Evolutionary conservation across 2,797 vertebrate genomes (phyloP).

Genomic region (Paramormyrops hopkinsi): DNA sequence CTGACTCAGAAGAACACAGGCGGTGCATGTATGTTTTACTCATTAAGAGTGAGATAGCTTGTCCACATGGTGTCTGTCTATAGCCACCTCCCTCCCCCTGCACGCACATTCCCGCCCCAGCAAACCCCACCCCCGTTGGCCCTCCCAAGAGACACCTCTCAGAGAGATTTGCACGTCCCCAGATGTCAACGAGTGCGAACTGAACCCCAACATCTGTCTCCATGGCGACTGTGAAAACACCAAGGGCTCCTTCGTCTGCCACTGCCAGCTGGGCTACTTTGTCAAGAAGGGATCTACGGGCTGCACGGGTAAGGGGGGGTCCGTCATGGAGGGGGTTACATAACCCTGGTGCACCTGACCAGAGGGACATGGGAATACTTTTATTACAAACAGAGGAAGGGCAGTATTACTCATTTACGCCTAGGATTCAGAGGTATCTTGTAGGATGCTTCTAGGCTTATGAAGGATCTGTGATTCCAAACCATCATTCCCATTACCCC

Average conservation of each 20-base stretch:
- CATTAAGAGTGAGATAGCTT: slow-evolving; percentile 58
- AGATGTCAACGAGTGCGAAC: slow-evolving; percentile 90
- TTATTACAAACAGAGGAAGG: neutral
- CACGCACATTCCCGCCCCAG: slow-evolving; percentile 16
- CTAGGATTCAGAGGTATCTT: neutral
- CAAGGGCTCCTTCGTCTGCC: slow-evolving; percentile 89
- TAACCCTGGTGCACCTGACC: neutral
- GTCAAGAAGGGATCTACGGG: slow-evolving; percentile 82
- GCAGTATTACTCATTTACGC: neutral
- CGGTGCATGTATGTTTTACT: slow-evolving; percentile 48
- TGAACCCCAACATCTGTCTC: slow-evolving; percentile 89
- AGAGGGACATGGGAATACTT: neutral
- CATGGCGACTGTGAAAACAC: slow-evolving; percentile 90
- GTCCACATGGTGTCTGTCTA: slow-evolving; percentile 51
- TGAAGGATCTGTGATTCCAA: neutral
- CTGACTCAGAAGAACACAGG: neutral
- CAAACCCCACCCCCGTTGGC: neutral
- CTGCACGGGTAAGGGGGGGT: slow-evolving; percentile 72
- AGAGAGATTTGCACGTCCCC: neutral
- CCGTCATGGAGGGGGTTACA: neutral
- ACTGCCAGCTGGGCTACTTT: slow-evolving; percentile 82
- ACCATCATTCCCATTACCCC: neutral
- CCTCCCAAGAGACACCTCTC: neutral
- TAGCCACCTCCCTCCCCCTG: slow-evolving; percentile 24
- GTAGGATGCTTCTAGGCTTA: neutral